Evolutionary conservation across 1,140 invertebrate genomes (phyloP), one percentile per base, ranked within the genome.

Genomic region (Subanguina moxae): DNA sequence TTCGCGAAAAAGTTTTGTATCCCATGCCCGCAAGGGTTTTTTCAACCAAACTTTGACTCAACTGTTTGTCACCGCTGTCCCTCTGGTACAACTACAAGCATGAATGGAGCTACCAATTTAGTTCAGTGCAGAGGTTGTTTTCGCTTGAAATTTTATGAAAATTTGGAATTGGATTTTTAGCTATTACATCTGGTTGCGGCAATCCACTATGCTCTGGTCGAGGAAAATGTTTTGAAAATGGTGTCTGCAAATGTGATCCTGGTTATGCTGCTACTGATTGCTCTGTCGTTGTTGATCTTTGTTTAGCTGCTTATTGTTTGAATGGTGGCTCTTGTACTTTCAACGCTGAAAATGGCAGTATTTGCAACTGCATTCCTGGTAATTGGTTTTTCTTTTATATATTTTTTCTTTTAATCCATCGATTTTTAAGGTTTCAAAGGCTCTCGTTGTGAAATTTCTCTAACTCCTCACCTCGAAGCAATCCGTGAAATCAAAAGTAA

Each of bases 261-360:
- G 73, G 73, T 1, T 74, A 73, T 62, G 28, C 62, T 3, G 72
- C 73, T 9, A 15, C 32, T 61, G 57, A 71, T n/a, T 74, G 72
- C 58, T 52, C 58, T 17, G 42, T 74, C 3, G 27, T 67, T 0
- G n/a, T 74, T 13, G 46, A 74, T 61, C 25, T 76, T 25, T 74
- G 72, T 56, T 28, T 15, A 19, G 59, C 72, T 8, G 57, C 72
- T 11, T 74, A 45, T 58, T 74, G 72, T 59, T 38, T 74, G 15
- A 74, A 74, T 45, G 58, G 43, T 28, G 72, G 25, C 30, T 64
- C 27, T 21, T 74, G 72, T 43, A 7, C 25, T 19, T 77, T 75
- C 19, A 38, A 64, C 11, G 15, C 32, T 27, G 11, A 8, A 19
- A 59, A 48, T 15, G 67, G 67, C 0, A 43, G 58, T 32, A 8